Evolutionary conservation across 2,888 invertebrate genomes (phyloP).

Genomic region (Iphiclides podalirius): DNA sequence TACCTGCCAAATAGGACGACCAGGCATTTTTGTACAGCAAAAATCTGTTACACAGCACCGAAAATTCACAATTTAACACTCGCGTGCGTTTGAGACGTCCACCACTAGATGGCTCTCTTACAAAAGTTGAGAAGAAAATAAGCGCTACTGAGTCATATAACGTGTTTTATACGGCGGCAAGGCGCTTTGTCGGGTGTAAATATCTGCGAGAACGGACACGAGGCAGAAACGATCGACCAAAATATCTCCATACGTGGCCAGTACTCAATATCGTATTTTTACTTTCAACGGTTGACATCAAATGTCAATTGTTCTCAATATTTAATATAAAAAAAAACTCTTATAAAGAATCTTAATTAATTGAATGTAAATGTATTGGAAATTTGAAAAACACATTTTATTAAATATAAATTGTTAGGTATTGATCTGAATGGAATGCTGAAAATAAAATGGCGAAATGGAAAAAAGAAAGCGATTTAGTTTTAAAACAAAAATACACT

Average conservation of each 20-base stretch:
- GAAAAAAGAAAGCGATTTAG: no score
- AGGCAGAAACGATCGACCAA: constrained; percentile 67
- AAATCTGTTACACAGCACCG: constrained; percentile 50
- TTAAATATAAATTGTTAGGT: no score
- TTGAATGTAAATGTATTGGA: no score
- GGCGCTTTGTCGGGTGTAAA: constrained; percentile 63
- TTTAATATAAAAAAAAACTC: no score
- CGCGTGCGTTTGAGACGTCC: constrained; percentile 51
- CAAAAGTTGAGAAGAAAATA: constrained; percentile 75
- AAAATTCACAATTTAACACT: constrained; percentile 45
- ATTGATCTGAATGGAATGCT: no score
- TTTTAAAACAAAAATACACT: no score
- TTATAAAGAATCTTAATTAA: no score
- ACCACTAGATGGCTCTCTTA: constrained; percentile 76
- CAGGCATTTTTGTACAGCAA: constrained; percentile 81
- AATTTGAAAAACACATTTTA: no score
- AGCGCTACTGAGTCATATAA: constrained; percentile 69
- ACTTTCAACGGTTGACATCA: neutral
- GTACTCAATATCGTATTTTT: constrained; percentile 47
- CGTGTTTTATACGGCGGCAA: constrained; percentile 76
- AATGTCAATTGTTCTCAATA: neutral
- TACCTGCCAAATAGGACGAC: constrained; percentile 89
- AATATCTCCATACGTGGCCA: constrained; percentile 66
- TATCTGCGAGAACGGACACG: constrained; percentile 67
- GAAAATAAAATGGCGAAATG: no score